Base-by-base conservation (phyloP, 2,797 vertebrate genomes). In the Halcyon chelicuti region DNA sequence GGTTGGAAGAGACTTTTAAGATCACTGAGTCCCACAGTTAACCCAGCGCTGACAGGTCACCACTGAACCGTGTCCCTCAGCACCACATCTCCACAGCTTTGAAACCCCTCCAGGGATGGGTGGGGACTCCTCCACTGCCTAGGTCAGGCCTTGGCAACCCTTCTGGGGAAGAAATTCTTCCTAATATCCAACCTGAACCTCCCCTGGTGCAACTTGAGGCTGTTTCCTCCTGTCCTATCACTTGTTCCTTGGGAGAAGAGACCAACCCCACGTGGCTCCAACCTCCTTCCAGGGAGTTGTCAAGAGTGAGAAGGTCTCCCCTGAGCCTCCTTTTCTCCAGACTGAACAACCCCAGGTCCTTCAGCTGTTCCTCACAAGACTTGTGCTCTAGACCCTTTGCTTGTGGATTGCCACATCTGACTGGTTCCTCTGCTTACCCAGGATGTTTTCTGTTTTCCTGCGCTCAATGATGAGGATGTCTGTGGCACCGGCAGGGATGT, bases 381-480 rank as follows among this genome's bases (percentile, higher is more conserved):
- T 58, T 58, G 33, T 25, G 33, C 21, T 58, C 57, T 58, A 58
- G 33, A 58, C 21, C 21, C 33, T 35, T 58, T 33, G 15, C 22
- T 22, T 35, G 33, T 58, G n/a, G 22, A 25, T 35, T 42, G 71
- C 40, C 63, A 35, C 14, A 16, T 20, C 47, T 33, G 10, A 14
- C 33, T 2, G 1, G 52, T 22, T 68, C 57, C 33, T 39, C 67
- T 52, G 81, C 97, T 97, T 97, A 98, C 98, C 99, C 77, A 99
- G 97, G 92, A 99, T 99, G 97, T 99, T 99, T 94, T 99, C 99
- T 19, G 99, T 99, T 97, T 98, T 99, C 87, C 98, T 98, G 92
- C 98, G 98, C 96, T 99, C 99, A 46, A 99, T 98, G 93, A 99
- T 98, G 95, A 99, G 99, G 96, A 99, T 99, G 93, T 99, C 99